Base-by-base conservation (phyloP, 2,888 invertebrate species). In the Conops quadrifasciatus region DNA sequence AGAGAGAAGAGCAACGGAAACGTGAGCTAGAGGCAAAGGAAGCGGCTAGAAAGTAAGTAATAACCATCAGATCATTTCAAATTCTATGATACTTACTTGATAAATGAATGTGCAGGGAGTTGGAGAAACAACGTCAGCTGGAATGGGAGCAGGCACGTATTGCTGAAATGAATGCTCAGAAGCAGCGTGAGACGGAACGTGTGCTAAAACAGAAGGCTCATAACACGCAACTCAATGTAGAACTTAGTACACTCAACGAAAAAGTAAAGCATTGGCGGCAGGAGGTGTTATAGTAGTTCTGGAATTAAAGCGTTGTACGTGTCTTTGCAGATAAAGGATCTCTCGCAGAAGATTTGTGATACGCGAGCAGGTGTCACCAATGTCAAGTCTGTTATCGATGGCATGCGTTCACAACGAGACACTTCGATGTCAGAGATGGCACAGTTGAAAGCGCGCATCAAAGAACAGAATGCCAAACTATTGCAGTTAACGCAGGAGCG, bases 101-200 rank as follows among this genome's bases (percentile, higher is more conserved):
- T 68, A 24, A 15, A 15, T 24, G 21, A 36, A 56, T 58, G 13
- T 80, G 77, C 74, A 90, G 92, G 83, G 97, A 98, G 87, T 92
- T 97, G 91, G 97, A 98, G 81, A 89, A 97, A 65, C 97, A 97
- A 81, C 90, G 98, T 63, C 96, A 97, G 82, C 88, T 95, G 70
- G 98, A 99, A 85, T 96, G 97, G 95, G 98, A 98, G 86, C 94
- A 94, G 80, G 96, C 97, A 82, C 91, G 89, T 75, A 90, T 91
- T 28, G 91, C 93, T 64, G 97, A 98, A 82, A 88, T 98, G 75
- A 93, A 96, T 85, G 89, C 93, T 16, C 92, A 95, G 81, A 89
- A 95, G 13, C 93, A 95, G 64, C 91, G 93, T 76, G 94, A 96
- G 82, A 94, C 96, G 83, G 92, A 93, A 81, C 91, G 91, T 78